Percentiles rank a stretch among this genome's conserved stretches.
Conservation (phyloP, 2,797 vertebrate species). For the Lates japonicus region DNA sequence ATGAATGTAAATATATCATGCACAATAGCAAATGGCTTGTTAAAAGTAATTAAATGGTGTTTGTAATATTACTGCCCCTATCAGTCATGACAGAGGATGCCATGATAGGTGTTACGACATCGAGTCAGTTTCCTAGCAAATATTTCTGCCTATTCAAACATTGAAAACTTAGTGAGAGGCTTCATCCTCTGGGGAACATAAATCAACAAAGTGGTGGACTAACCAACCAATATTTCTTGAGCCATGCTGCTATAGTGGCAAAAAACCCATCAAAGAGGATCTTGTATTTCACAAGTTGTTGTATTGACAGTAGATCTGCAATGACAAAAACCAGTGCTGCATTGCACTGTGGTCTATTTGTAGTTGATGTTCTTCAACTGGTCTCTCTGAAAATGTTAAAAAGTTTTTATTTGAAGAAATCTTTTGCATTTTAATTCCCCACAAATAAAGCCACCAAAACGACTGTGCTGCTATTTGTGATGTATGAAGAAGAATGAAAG, state of each 20-base stretch:
- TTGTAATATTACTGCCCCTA: too few species aligned
- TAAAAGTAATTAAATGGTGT: too few species aligned
- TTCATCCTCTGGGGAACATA: background rate
- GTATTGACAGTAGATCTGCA: background rate
- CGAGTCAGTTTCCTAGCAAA: too few species aligned
- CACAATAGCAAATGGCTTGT: too few species aligned
- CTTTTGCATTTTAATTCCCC: background rate
- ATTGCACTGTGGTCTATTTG: background rate
- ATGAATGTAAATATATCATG: too few species aligned
- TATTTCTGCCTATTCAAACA: too few species aligned
- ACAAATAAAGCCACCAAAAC: background rate
- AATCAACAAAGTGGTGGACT: background rate
- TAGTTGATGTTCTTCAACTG: background rate
- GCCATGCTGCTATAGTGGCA: rapidly evolving
- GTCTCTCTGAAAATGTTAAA: background rate
- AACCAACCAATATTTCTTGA: background rate
- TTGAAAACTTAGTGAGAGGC: background rate
- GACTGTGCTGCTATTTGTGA: constrained; percentile 7
- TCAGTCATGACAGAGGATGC: too few species aligned
- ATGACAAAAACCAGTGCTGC: too few species aligned
- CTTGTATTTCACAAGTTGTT: background rate
- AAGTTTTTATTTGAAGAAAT: background rate
- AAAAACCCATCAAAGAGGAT: background rate
- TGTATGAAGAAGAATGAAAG: constrained; percentile 29
- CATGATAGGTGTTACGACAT: too few species aligned